phyloP scores from a whole-genome alignment of 2,113 vertebrate genomes.

The Cervus canadensis region DNA sequence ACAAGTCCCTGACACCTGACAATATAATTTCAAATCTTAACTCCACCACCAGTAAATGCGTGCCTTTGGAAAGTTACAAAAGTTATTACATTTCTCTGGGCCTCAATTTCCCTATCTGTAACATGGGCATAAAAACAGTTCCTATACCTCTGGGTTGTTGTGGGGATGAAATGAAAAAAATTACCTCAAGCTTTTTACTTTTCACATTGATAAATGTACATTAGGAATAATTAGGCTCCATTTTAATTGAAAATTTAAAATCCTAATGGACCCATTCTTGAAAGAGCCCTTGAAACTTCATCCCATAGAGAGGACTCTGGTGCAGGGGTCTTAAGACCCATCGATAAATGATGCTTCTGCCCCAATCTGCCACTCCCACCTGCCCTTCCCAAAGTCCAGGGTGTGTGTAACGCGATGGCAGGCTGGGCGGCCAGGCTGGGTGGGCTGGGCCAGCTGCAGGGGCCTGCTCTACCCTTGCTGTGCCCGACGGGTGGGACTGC shows the following conservation, averaged over 20 bases:
- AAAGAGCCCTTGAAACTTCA: background rate
- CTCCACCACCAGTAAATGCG: background rate
- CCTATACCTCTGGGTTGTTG: background rate
- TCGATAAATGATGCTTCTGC: background rate
- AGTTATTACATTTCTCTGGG: background rate
- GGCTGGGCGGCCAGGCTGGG: background rate
- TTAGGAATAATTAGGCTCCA: background rate
- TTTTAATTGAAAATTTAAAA: background rate
- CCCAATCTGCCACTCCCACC: background rate
- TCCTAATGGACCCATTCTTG: background rate
- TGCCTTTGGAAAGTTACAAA: constrained; percentile 16
- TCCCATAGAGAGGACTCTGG: background rate
- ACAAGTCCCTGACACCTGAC: background rate
- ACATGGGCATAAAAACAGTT: background rate
- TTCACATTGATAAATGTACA: background rate
- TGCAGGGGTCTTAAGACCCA: background rate
- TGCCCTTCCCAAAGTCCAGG: background rate
- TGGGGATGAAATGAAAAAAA: background rate
- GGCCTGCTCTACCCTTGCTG: background rate
- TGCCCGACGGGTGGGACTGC: background rate
- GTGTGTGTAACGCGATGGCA: background rate
- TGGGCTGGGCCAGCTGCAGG: background rate
- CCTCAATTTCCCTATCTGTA: background rate
- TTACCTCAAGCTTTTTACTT: background rate
- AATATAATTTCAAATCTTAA: background rate